A percentile compares a stretch with the other conserved stretches of the same genome.
Evolutionary conservation across 2,888 invertebrate species (phyloP).

Genomic region (Euphydryas editha): DNA sequence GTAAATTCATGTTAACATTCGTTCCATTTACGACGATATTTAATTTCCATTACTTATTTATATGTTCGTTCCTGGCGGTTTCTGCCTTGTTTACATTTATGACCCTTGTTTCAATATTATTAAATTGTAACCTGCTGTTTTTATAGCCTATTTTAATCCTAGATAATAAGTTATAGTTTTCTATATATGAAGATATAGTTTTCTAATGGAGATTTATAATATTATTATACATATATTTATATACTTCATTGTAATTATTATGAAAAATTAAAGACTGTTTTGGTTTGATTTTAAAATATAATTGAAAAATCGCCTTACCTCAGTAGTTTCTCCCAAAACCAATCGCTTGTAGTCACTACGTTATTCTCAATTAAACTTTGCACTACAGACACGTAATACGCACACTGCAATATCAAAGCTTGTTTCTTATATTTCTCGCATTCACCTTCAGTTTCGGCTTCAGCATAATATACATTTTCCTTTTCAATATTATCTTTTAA

Average conservation of each 20-base stretch:
- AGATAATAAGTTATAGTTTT: too few species aligned
- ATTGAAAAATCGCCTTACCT: slow-evolving; percentile 73
- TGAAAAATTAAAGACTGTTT: neutral
- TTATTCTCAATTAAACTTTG: slow-evolving; percentile 88
- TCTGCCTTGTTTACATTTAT: too few species aligned
- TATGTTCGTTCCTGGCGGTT: neutral
- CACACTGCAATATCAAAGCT: slow-evolving; percentile 95
- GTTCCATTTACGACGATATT: neutral
- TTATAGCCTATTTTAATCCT: too few species aligned
- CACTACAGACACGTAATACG: slow-evolving; percentile 94
- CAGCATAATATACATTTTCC: slow-evolving; percentile 78
- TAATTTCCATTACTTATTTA: neutral
- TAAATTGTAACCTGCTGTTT: too few species aligned
- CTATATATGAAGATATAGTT: too few species aligned
- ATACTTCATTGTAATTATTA: too few species aligned
- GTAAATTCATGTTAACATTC: slow-evolving; percentile 29
- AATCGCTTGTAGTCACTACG: slow-evolving; percentile 87
- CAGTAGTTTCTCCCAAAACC: slow-evolving; percentile 98
- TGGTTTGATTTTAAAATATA: neutral
- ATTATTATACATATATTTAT: too few species aligned
- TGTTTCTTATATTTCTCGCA: slow-evolving; percentile 94
- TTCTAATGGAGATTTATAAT: too few species aligned
- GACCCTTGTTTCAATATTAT: too few species aligned
- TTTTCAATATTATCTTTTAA: slow-evolving; percentile 78
- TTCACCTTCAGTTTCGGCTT: slow-evolving; percentile 79